These are phyloP conservation scores for Oncorhynchus masou DNA, from an alignment of 2,113 vertebrate genomes.

Conservation along the genomic window DNA sequence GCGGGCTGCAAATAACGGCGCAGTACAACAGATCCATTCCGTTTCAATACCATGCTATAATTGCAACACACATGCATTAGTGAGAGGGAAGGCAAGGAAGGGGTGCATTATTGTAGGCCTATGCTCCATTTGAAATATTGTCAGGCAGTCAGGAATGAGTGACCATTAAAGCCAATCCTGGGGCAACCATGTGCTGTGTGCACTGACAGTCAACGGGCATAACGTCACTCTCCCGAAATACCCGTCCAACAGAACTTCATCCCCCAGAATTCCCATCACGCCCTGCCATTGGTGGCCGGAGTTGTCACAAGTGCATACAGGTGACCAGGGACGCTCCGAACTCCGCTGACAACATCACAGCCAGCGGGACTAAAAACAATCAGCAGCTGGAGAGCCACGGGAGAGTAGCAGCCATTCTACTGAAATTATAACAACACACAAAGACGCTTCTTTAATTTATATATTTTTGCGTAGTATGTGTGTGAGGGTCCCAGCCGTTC, in stretches of 20 bases:
- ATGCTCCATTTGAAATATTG: no score
- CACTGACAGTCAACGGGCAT: not conserved
- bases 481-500: not conserved
- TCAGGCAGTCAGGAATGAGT: no score
- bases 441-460: not conserved
- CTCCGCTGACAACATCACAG: slow-evolving; percentile 62
- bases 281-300: slow-evolving; percentile 61
- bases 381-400: slow-evolving; percentile 15
- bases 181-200: not conserved
- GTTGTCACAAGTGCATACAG: slow-evolving; percentile 60
- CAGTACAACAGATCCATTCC: no score
- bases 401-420: slow-evolving; percentile 11
- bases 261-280: slow-evolving; percentile 50
- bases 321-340: slow-evolving; percentile 68
- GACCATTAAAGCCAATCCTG: not conserved
- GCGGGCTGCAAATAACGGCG: no score
- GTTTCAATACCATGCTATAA: no score
- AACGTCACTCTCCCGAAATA: slow-evolving; percentile 47
- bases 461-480: slow-evolving; percentile 6
- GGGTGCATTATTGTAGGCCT: no score
- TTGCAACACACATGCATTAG: no score
- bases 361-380: slow-evolving; percentile 69
- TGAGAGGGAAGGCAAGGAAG: no score
- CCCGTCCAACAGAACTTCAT: slow-evolving; percentile 48
- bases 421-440: slow-evolving; percentile 20